A percentile compares a stretch with the other conserved stretches of the same genome.
Conservation (phyloP, 1,140 invertebrate genomes). For the Aporrectodea caliginosa region DNA sequence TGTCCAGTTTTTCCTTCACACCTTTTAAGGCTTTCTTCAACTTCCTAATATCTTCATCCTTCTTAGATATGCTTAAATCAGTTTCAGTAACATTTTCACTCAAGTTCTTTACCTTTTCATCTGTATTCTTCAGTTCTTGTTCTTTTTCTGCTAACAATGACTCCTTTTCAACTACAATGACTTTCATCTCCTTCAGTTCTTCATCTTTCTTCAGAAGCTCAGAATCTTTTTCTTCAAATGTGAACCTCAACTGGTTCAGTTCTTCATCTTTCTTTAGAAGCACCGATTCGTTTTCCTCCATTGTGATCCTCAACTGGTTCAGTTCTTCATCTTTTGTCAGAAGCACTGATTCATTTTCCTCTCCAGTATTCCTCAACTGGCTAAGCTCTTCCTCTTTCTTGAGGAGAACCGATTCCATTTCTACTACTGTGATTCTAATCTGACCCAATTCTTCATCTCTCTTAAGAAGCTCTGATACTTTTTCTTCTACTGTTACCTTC, state of each 20-base stretch:
- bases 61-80: no score
- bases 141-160: not conserved
- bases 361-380: no score
- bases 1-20: no score
- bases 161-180: not conserved
- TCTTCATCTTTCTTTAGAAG: no score
- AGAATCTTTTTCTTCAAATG: not conserved
- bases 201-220: not conserved
- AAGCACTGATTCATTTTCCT: no score
- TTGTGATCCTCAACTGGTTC: no score
- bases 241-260: not conserved
- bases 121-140: not conserved
- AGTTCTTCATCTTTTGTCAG: no score
- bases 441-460: not conserved
- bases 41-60: no score
- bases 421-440: not conserved
- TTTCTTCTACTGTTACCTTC: not conserved
- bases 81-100: not conserved
- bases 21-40: no score
- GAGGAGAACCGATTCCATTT: not conserved
- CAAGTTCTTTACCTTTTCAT: not conserved
- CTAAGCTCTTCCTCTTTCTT: no score
- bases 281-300: no score
- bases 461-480: not conserved
- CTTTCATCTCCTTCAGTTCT: not conserved